Evolutionary conservation across 2,113 vertebrate species (phyloP).

Genomic region (Tragelaphus imberbis): DNA sequence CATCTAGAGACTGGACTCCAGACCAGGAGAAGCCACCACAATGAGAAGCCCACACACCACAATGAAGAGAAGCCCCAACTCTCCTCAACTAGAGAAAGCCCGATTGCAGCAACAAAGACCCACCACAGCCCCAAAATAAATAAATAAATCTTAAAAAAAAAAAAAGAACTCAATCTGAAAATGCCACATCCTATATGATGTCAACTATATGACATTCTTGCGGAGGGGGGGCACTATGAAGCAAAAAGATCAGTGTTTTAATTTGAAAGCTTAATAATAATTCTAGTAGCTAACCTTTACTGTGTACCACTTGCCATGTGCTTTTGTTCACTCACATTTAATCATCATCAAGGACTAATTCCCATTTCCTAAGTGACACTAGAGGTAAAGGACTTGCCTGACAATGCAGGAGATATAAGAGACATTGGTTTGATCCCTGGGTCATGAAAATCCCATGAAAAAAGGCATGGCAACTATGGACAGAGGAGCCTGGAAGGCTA

Average conservation of each 20-base stretch:
- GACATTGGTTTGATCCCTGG: neutral
- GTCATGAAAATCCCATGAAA: neutral
- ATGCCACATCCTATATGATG: neutral
- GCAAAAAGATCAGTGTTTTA: neutral
- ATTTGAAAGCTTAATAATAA: neutral
- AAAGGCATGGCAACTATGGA: neutral
- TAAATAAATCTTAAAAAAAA: neutral
- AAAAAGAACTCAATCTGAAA: neutral
- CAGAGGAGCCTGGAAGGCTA: neutral
- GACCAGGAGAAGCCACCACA: neutral
- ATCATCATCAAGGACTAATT: neutral
- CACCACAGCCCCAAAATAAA: neutral
- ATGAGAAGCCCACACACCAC: neutral
- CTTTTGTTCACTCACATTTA: neutral
- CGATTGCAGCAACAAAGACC: neutral
- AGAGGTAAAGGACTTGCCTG: neutral
- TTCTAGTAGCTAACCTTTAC: neutral
- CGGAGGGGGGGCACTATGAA: neutral
- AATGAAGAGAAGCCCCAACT: neutral
- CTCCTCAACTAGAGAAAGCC: neutral
- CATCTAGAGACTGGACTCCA: neutral
- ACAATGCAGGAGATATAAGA: neutral
- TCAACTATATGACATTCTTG: neutral
- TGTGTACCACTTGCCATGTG: neutral
- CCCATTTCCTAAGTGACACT: neutral